Conservation (phyloP, 1,140 invertebrate species). For the Bombus consobrinus region DNA sequence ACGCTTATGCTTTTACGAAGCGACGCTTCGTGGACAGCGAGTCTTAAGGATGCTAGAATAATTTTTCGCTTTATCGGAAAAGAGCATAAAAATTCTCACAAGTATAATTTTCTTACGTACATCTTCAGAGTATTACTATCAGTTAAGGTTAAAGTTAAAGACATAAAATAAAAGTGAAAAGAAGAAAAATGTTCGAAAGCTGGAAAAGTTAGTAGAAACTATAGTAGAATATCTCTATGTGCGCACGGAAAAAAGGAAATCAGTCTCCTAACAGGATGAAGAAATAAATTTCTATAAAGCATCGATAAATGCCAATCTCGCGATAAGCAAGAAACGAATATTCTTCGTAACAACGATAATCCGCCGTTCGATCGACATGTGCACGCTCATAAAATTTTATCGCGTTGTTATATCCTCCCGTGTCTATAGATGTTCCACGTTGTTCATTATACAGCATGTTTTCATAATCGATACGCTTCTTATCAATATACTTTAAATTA, state of each 20-base stretch:
- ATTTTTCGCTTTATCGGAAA: no score
- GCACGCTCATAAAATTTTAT: constrained; percentile 39
- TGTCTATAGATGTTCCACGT: not conserved
- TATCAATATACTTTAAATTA: constrained; percentile 17
- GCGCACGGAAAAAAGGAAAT: not conserved
- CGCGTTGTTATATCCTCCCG: not conserved
- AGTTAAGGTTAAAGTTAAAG: not conserved
- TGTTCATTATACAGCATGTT: not conserved
- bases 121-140: not conserved
- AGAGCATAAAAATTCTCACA: no score
- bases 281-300: constrained; percentile 11
- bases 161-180: not conserved
- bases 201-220: no score
- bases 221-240: no score
- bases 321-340: constrained; percentile 14
- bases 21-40: no score
- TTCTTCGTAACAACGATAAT: not conserved
- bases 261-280: not conserved
- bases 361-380: not conserved
- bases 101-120: no score
- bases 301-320: not conserved
- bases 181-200: not conserved
- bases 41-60: no score
- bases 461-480: not conserved
- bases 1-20: no score